These are phyloP conservation scores for Anomalospiza imberbis DNA, from an alignment of 2,797 vertebrate genomes.

Conservation along the genomic window DNA sequence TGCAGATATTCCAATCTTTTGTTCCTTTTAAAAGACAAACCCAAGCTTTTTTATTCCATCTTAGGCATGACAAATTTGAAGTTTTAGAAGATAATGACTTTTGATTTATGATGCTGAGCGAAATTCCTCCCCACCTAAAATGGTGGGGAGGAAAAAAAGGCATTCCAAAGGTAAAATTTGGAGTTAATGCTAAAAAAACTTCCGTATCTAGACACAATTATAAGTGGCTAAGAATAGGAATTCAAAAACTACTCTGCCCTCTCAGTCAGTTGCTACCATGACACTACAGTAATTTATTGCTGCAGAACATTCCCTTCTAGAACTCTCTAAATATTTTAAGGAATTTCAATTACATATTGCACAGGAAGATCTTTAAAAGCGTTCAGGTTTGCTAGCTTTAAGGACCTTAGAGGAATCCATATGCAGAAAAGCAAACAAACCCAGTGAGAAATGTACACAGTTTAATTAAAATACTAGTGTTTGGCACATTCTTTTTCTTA, in stretches of 20 bases:
- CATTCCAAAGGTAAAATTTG: neutral
- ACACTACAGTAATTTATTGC: conserved; percentile 15
- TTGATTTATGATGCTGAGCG: neutral
- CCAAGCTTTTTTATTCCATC: neutral
- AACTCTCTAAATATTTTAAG: conserved; percentile 57
- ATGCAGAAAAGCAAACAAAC: conserved; percentile 24
- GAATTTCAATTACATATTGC: conserved; percentile 36
- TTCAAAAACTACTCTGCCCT: neutral
- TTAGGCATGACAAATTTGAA: neutral
- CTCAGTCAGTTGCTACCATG: neutral
- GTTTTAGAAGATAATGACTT: neutral
- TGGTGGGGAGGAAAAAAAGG: fast-evolving
- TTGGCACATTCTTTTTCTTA: neutral
- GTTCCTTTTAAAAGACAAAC: neutral
- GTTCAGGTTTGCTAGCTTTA: neutral
- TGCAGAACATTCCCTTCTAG: conserved; percentile 20
- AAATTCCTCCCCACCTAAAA: neutral
- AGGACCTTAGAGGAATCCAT: neutral
- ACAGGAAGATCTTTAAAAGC: neutral
- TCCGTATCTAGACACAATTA: neutral
- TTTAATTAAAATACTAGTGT: conserved; percentile 37
- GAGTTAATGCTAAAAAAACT: neutral
- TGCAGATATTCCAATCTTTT: neutral
- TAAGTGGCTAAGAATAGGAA: neutral
- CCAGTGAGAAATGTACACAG: neutral